These are phyloP conservation scores for Penaeus indicus DNA, from an alignment of 1,140 invertebrate species.

Conservation along the genomic window DNA sequence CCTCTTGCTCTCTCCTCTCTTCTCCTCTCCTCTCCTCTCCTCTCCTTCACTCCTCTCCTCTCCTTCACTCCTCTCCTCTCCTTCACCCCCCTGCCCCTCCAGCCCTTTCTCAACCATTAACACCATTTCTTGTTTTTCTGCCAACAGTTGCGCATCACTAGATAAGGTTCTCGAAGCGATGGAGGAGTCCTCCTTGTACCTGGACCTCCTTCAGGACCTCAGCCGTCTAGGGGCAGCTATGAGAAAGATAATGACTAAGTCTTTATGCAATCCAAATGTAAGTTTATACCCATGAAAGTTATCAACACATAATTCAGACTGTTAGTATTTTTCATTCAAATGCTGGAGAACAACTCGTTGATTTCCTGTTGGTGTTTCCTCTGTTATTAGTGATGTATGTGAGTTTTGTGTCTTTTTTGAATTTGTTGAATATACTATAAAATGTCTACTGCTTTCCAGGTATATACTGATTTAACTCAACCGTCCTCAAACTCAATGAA, in stretches of 20 bases:
- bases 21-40: too few relatives aligned
- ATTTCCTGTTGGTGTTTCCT: not conserved
- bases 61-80: too few relatives aligned
- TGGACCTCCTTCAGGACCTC: conserved; percentile 91
- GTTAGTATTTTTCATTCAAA: too few relatives aligned
- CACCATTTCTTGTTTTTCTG: not conserved
- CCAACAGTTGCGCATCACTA: conserved; percentile 22
- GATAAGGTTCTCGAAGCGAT: conserved; percentile 74
- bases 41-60: too few relatives aligned
- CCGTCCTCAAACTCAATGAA: conserved; percentile 56
- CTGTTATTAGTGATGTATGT: not conserved
- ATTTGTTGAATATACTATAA: not conserved
- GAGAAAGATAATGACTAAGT: conserved; percentile 90
- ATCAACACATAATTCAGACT: too few relatives aligned
- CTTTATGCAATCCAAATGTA: conserved; percentile 86
- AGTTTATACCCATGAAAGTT: conserved; percentile 10
- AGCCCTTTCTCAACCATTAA: too few relatives aligned
- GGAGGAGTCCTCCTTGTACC: conserved; percentile 82
- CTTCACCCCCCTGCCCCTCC: too few relatives aligned
- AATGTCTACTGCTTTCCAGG: conserved; percentile 65
- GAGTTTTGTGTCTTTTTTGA: not conserved
- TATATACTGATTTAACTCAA: conserved; percentile 71
- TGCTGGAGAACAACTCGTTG: not conserved
- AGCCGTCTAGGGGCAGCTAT: conserved; percentile 96
- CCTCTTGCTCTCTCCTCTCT: too few relatives aligned